Evolutionary conservation across 2,888 invertebrate genomes (phyloP), one percentile per base, ranked within the genome.

Genomic region (Ephialtes manifestator): DNA sequence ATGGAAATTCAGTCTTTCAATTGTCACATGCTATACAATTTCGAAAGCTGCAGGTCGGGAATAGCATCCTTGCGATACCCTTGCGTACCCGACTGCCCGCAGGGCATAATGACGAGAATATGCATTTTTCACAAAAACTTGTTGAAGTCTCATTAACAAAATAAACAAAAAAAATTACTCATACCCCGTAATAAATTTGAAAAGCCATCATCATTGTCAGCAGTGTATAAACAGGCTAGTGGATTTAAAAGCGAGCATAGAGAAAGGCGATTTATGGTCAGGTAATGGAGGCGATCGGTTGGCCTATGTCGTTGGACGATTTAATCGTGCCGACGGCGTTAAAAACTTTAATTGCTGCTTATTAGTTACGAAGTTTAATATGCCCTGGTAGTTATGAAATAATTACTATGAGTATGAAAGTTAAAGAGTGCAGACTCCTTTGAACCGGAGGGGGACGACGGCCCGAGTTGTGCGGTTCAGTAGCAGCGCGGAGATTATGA

Each of bases 401-500:
- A 84, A 84, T 81, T 76, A 72, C 76, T 11, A 13, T 39, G 35
- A 55, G 60, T 43, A 72, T 28, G 53, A 48, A 68, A 43, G 35
- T 7, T 18, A 39, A 35, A 39, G 31, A 31, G 55, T 13, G 55
- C 3, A 24, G 20, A 10, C 20, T 11, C 58, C 58, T 58, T 11
- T 13, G 39, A 18, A 65, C n/a, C 35, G 65, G n/a, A 11, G 20
- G 20, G 20, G 39, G 20, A 39, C n/a, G 39, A 65, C 18, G 18
- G 55, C 24, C n/a, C 58, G 58, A 58, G 58, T 46, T 13, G 31
- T 13, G 39, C 35, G 39, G 18, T 65, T 39, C 65, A 20, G 65
- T 65, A 65, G 65, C 65, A 39, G 18, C n/a, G 43, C 13, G 39
- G 72, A 60, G 72, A 81, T 84, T 84, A 84, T 81, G 79, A 76